Evolutionary conservation across 2,888 invertebrate species (phyloP).

Genomic region (Yponomeuta evonymella): DNA sequence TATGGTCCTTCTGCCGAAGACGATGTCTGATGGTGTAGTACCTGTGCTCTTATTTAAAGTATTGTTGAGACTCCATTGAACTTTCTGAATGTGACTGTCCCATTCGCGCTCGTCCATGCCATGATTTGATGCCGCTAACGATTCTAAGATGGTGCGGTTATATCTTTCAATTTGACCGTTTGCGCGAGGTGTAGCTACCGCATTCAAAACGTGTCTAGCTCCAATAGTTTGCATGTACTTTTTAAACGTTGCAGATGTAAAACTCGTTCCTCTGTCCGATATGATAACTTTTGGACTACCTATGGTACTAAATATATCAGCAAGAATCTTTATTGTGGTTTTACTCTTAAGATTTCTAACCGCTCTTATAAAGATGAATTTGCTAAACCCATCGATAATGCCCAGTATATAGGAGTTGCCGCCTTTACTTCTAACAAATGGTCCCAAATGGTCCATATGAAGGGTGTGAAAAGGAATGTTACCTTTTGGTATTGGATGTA

Average conservation of each 20-base stretch:
- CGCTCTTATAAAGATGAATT: slow-evolving; percentile 20
- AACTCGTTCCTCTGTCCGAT: slow-evolving; percentile 19
- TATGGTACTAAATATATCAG: slow-evolving; percentile 14
- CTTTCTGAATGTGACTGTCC: slow-evolving; percentile 19
- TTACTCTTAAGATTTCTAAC: slow-evolving; percentile 18
- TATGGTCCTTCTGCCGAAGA: slow-evolving; percentile 21
- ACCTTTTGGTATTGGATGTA: slow-evolving; percentile 22
- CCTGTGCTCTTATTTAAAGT: slow-evolving; percentile 22
- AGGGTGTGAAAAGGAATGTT: slow-evolving; percentile 17
- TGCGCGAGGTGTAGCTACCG: too few relatives aligned
- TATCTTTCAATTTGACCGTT: too few relatives aligned
- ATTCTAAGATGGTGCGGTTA: slow-evolving; percentile 7
- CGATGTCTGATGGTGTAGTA: slow-evolving; percentile 21
- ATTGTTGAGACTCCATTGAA: slow-evolving; percentile 24
- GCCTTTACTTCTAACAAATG: slow-evolving; percentile 21
- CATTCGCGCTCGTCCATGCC: slow-evolving; percentile 16
- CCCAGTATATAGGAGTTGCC: slow-evolving; percentile 25
- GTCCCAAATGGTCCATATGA: slow-evolving; percentile 23
- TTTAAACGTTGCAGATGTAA: slow-evolving; percentile 16
- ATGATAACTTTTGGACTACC: slow-evolving; percentile 19
- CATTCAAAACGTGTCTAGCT: slow-evolving; percentile 17
- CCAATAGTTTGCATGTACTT: slow-evolving; percentile 12
- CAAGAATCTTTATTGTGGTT: slow-evolving; percentile 18
- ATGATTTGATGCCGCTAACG: slow-evolving; percentile 14
- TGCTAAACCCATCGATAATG: slow-evolving; percentile 23